Evolutionary conservation across 2,797 vertebrate species (phyloP).

Genomic region (Petrocephalus schoutedeni): DNA sequence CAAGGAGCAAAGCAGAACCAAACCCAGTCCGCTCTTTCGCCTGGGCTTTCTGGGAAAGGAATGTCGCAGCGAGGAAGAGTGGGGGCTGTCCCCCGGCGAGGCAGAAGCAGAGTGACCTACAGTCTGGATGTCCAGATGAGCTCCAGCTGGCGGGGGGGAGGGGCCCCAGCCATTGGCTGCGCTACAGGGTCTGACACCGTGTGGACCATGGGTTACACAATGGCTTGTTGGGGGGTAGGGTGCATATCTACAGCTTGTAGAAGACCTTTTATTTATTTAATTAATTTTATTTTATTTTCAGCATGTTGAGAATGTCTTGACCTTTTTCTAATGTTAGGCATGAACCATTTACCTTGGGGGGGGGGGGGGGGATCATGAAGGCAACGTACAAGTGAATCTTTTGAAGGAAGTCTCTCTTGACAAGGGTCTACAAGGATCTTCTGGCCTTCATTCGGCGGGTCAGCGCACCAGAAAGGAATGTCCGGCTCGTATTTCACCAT

Average conservation of each 20-base stretch:
- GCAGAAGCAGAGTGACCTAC: background rate
- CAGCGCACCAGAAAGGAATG: background rate
- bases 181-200: background rate
- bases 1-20: background rate
- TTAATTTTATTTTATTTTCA: background rate
- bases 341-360: background rate
- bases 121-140: conserved; percentile 19
- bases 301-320: background rate
- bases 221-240: background rate
- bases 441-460: background rate
- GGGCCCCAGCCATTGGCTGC: conserved; percentile 16
- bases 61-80: background rate
- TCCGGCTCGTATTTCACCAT: background rate
- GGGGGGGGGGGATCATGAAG: background rate
- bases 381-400: background rate
- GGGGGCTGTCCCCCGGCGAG: background rate
- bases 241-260: background rate
- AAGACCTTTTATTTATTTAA: background rate
- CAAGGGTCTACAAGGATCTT: background rate
- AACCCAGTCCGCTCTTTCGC: background rate
- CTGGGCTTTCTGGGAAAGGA: background rate
- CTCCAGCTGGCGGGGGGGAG: conserved; percentile 23
- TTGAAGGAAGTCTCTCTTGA: background rate
- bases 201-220: conserved; percentile 8
- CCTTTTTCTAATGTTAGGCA: background rate